Evolutionary conservation across 2,888 invertebrate genomes (phyloP), one percentile per base, ranked within the genome.

Genomic region (Trissolcus brochymenae): DNA sequence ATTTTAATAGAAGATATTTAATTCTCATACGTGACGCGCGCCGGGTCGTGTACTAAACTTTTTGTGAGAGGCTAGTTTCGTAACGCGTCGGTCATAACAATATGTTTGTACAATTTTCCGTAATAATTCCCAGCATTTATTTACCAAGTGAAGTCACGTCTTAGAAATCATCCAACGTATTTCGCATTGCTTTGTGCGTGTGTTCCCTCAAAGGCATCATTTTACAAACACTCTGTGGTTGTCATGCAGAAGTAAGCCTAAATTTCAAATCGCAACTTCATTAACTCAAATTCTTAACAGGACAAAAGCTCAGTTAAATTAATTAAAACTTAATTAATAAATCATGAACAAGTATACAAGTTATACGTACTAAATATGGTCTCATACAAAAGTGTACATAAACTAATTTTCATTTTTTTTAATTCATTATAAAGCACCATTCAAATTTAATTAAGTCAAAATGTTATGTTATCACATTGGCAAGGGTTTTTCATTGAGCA

Each of bases 151-250:
- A 64, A 64, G 68, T 70, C 70, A 75, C 75, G 60, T 75, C 55
- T 75, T 75, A 60, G 65, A 49, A 75, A 75, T 70, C 64, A 65
- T 70, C 65, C 60, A 51, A 19, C 65, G 54, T 61, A 60, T 61
- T 35, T 75, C 60, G 59, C 64, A 75, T 70, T 65, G 65, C 64
- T 75, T 75, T 75, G 55, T 43, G 59, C 74, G 74, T 54, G 75
- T 51, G 35, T 65, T 50, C 50, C 17, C 40, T 70, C 59, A 65
- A 56, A 66, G 43, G 65, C 65, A 75, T 64, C 62, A 65, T 25
- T 64, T 70, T 68, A 25, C 35, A 64, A 53, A 41, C 65, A 57
- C 56, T 61, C 54, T 59, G 49, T 4, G 43, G 49, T 67, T 29
- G 19, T 54, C 29, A 54, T 59, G 60, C 66, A 67, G 66, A 41